phyloP scores from a whole-genome alignment of 2,113 vertebrate species.

The Scartelaos histophorus region DNA sequence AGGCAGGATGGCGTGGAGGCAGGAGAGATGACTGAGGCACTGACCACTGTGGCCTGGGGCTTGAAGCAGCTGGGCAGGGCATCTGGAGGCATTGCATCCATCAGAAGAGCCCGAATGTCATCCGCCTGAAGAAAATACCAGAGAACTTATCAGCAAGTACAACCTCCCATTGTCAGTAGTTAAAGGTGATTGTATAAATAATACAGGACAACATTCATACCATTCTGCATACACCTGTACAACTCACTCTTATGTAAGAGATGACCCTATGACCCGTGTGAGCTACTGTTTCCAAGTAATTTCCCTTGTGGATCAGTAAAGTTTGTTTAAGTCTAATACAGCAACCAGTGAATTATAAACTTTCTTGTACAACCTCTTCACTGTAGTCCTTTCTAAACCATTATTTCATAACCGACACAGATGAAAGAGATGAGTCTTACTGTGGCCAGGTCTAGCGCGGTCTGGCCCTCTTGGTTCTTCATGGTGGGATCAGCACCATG shows the following conservation, averaged over 20 bases:
- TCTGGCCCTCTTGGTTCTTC: conserved; percentile 85
- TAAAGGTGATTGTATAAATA: neutral
- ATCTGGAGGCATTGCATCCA: conserved; percentile 81
- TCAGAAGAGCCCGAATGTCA: conserved; percentile 80
- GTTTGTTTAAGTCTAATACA: too few species aligned
- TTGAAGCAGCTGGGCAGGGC: conserved; percentile 79
- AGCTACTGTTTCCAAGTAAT: too few species aligned
- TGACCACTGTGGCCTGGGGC: conserved; percentile 94
- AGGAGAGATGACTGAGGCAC: conserved; percentile 93
- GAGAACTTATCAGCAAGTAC: neutral
- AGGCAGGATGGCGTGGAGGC: conserved; percentile 96
- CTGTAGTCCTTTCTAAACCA: neutral
- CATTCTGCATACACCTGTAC: too few species aligned
- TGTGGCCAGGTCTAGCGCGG: conserved; percentile 81
- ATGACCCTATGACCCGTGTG: too few species aligned
- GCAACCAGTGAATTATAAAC: neutral
- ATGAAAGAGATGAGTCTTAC: conserved; percentile 45
- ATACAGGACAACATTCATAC: neutral
- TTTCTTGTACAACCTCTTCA: neutral
- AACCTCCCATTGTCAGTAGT: neutral
- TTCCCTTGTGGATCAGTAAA: too few species aligned
- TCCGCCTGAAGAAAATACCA: conserved; percentile 65
- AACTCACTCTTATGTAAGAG: too few species aligned
- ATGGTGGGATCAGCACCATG: conserved; percentile 83
- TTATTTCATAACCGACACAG: neutral